phyloP scores from a whole-genome alignment of 2,797 vertebrate genomes.

The Babyrousa celebensis region DNA sequence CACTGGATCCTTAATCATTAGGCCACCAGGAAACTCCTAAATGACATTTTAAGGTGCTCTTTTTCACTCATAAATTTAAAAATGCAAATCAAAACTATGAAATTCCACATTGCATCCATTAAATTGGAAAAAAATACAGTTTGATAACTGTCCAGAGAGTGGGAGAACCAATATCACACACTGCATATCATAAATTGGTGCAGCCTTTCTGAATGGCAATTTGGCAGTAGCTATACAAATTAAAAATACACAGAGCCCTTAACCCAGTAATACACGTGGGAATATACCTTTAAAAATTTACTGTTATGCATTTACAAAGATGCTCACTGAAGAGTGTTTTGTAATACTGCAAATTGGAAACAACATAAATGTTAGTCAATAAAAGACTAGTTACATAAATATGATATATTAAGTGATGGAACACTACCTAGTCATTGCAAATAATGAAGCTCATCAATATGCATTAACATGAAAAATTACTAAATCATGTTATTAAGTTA shows the following conservation, averaged over 20 bases:
- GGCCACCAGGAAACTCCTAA: too few species aligned
- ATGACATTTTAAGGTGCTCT: too few species aligned
- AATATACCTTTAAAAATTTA: neutral
- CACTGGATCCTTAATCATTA: too few species aligned
- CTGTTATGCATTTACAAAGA: neutral
- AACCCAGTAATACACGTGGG: neutral
- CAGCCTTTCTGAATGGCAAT: neutral
- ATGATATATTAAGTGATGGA: neutral
- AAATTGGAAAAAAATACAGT: neutral
- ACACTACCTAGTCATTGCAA: neutral
- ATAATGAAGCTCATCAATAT: neutral
- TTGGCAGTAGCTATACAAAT: neutral
- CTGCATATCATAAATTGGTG: neutral
- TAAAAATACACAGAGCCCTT: neutral
- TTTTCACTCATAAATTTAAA: neutral
- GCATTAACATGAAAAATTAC: neutral
- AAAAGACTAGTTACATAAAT: neutral
- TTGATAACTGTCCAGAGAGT: neutral
- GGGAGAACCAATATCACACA: neutral
- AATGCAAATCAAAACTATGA: neutral
- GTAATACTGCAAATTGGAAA: neutral
- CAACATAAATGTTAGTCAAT: neutral
- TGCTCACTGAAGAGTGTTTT: neutral
- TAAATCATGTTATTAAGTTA: neutral
- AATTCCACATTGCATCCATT: neutral